A percentile compares a stretch with the other conserved stretches of the same genome.
Evolutionary conservation across 2,888 invertebrate genomes (phyloP).

Genomic region (Macrostomum cliftonense): DNA sequence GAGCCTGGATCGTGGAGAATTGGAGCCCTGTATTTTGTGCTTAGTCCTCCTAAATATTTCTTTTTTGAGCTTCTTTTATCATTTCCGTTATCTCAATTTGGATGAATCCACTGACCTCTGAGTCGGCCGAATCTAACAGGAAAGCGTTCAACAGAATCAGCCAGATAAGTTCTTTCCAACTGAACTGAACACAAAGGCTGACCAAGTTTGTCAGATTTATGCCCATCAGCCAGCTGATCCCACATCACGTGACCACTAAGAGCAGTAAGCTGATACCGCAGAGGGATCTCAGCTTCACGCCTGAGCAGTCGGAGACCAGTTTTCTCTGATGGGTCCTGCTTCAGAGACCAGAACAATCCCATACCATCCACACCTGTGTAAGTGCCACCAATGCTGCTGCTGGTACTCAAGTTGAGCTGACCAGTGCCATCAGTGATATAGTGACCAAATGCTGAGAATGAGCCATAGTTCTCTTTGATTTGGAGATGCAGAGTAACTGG

Average conservation of each 20-base stretch:
- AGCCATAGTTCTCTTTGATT: no score
- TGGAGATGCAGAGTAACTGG: no score
- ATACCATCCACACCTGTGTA: slow-evolving; percentile 20
- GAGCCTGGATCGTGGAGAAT: slow-evolving; percentile 15
- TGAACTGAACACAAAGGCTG: no score
- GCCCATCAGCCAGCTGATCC: no score
- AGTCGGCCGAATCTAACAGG: slow-evolving; percentile 17
- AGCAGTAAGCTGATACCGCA: slow-evolving; percentile 5
- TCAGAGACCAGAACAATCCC: slow-evolving; percentile 24
- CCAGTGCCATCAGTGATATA: slow-evolving; percentile 10
- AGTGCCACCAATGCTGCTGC: slow-evolving; percentile 9
- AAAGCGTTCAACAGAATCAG: slow-evolving; percentile 15
- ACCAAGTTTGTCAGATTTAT: no score
- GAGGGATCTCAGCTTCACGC: slow-evolving; percentile 16
- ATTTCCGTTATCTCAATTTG: no score
- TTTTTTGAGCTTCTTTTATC: no score
- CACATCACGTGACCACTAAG: no score
- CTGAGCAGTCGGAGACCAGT: slow-evolving; percentile 17
- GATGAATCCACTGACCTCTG: no score
- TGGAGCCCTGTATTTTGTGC: no score
- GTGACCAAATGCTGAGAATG: slow-evolving; percentile 7
- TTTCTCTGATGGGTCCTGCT: slow-evolving; percentile 15
- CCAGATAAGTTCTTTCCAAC: slow-evolving; percentile 14
- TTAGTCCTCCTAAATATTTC: no score
- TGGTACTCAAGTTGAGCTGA: no score